A percentile compares a stretch with the other conserved stretches of the same genome.
Evolutionary conservation across 2,113 vertebrate species (phyloP).

Genomic region (Sinocyclocheilus grahami): DNA sequence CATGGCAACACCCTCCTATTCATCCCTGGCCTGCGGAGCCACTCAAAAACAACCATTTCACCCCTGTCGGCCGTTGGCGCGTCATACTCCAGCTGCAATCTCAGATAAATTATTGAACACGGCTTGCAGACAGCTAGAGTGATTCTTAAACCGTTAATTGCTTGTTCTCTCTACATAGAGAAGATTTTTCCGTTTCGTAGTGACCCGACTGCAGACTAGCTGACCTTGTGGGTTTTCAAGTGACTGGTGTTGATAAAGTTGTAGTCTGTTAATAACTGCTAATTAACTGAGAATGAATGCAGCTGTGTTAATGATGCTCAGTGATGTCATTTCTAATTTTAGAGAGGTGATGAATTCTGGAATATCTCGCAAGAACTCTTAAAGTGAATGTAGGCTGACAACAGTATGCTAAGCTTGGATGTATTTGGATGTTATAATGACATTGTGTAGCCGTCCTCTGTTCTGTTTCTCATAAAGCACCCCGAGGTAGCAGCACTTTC

Average conservation of each 20-base stretch:
- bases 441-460: not conserved
- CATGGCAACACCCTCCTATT: slow-evolving; percentile 79
- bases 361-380: not conserved
- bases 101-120: slow-evolving; percentile 73
- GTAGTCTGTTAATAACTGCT: not conserved
- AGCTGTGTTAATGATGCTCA: not conserved
- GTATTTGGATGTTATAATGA: not conserved
- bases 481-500: slow-evolving; percentile 20
- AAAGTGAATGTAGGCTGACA: not conserved
- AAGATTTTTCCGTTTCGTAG: slow-evolving; percentile 22
- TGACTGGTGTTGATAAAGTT: not conserved
- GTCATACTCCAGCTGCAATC: slow-evolving; percentile 58
- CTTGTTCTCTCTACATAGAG: slow-evolving; percentile 25
- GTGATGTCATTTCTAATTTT: slow-evolving; percentile 6
- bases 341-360: not conserved
- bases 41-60: slow-evolving; percentile 63
- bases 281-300: slow-evolving; percentile 28
- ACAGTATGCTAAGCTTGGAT: not conserved
- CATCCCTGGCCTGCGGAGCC: slow-evolving; percentile 58
- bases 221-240: slow-evolving; percentile 22
- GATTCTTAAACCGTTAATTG: slow-evolving; percentile 47
- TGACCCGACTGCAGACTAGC: slow-evolving; percentile 2
- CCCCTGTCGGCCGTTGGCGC: slow-evolving; percentile 20
- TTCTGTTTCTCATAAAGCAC: not conserved
- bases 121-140: slow-evolving; percentile 51